These are phyloP conservation scores for Capricornis sumatraensis DNA, from an alignment of 2,113 vertebrate genomes.

Conservation along the genomic window DNA sequence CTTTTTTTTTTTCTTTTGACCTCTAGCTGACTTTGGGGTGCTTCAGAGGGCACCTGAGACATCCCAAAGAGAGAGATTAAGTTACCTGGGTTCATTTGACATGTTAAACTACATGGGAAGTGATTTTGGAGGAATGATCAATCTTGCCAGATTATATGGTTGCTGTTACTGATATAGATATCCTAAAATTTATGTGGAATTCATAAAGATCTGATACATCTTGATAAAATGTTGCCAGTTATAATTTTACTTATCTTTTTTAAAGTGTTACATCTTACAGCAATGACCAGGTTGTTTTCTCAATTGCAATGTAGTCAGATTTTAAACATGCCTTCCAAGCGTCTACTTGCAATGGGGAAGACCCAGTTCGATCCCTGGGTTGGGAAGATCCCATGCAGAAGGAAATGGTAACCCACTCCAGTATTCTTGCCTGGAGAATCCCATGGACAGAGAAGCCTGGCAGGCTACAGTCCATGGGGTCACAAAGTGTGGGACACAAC, in stretches of 20 bases:
- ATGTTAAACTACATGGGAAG: not conserved
- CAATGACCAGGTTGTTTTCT: not conserved
- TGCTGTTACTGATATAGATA: not conserved
- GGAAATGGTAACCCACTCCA: too few relatives aligned
- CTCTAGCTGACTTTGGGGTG: not conserved
- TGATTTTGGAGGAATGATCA: not conserved
- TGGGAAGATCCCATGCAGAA: too few relatives aligned
- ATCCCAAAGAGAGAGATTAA: not conserved
- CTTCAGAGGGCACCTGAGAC: not conserved
- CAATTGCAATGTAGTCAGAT: not conserved
- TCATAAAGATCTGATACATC: not conserved
- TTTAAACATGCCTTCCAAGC: not conserved
- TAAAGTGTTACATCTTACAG: not conserved
- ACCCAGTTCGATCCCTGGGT: too few relatives aligned
- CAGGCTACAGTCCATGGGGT: fast-evolving
- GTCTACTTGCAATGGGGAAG: too few relatives aligned
- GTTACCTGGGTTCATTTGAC: not conserved
- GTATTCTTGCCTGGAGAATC: too few relatives aligned
- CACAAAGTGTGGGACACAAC: too few relatives aligned
- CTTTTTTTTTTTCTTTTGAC: not conserved
- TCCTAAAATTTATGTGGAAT: not conserved
- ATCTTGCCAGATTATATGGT: not conserved
- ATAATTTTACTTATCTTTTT: not conserved
- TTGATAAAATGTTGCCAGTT: not conserved
- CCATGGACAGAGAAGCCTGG: too few relatives aligned